These are phyloP conservation scores for Etheostoma cragini DNA, from an alignment of 2,113 vertebrate species.

Conservation along the genomic window DNA sequence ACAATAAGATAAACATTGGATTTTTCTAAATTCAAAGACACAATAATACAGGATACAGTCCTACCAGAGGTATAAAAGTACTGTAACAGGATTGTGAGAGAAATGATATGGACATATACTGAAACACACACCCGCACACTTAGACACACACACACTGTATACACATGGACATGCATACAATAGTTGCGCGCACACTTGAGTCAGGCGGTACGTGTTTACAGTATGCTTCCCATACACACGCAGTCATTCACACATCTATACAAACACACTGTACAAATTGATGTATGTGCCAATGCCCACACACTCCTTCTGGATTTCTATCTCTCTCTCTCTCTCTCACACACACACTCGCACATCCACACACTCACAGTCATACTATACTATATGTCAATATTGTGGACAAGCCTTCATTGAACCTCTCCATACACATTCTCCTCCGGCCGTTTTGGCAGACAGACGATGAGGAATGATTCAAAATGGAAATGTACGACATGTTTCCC, in stretches of 20 bases:
- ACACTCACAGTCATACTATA: conserved; percentile 66
- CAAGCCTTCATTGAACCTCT: conserved; percentile 78
- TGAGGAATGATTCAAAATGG: conserved; percentile 79
- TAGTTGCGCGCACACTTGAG: conserved; percentile 42
- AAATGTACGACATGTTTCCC: conserved; percentile 80
- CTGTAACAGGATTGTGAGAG: conserved; percentile 83
- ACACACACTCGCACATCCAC: conserved; percentile 16
- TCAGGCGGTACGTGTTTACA: conserved; percentile 55
- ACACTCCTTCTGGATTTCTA: conserved; percentile 52
- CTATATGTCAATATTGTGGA: conserved; percentile 77
- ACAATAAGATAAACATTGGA: conserved; percentile 86
- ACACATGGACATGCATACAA: conserved; percentile 60
- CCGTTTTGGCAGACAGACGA: conserved; percentile 80
- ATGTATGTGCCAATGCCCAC: conserved; percentile 59
- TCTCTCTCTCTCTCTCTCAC: conserved; percentile 27
- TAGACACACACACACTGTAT: conserved; percentile 52
- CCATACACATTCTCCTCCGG: conserved; percentile 79
- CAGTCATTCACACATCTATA: conserved; percentile 74
- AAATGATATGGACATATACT: conserved; percentile 81
- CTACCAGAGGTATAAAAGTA: conserved; percentile 90
- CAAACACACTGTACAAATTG: conserved; percentile 82
- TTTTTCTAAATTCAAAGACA: conserved; percentile 86
- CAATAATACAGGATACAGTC: conserved; percentile 89
- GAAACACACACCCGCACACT: conserved; percentile 66
- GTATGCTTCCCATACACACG: conserved; percentile 54